Percentiles rank a stretch among this genome's conserved stretches.
Conservation (phyloP, 2,888 invertebrate species). For the Ischnura elegans region DNA sequence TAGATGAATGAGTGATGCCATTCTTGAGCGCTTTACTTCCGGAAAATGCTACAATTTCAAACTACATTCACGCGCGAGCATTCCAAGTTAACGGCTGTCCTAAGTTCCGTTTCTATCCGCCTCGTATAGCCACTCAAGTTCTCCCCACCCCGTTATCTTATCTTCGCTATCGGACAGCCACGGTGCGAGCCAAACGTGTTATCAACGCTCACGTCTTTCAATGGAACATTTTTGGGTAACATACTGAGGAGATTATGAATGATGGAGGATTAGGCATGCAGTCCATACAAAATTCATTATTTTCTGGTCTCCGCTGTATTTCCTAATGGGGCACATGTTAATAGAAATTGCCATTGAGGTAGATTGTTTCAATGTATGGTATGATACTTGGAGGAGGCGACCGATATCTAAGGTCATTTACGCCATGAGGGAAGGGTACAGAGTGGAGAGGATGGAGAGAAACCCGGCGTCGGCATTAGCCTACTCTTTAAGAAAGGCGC, state of each 20-base stretch:
- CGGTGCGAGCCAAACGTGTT: conserved; percentile 32
- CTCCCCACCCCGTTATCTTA: conserved; percentile 51
- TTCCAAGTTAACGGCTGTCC: not conserved
- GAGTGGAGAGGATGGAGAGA: no score
- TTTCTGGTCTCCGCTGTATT: no score
- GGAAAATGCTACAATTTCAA: not conserved
- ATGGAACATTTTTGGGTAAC: not conserved
- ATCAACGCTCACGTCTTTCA: not conserved
- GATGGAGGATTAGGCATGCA: not conserved
- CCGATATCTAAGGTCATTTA: no score
- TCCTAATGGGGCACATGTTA: no score
- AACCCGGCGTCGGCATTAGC: no score
- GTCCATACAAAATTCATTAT: not conserved
- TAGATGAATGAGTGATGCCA: not conserved
- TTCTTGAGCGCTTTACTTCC: not conserved
- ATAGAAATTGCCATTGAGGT: no score
- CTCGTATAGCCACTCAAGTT: not conserved
- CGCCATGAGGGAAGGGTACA: no score
- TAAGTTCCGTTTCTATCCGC: conserved; percentile 20
- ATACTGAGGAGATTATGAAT: not conserved
- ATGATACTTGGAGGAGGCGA: no score
- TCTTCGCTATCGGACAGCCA: conserved; percentile 54
- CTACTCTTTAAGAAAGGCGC: no score
- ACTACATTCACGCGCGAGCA: not conserved
- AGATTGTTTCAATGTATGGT: no score